phyloP scores from a whole-genome alignment of 1,140 invertebrate genomes.

The Bursaphelenchus mucronatus region DNA sequence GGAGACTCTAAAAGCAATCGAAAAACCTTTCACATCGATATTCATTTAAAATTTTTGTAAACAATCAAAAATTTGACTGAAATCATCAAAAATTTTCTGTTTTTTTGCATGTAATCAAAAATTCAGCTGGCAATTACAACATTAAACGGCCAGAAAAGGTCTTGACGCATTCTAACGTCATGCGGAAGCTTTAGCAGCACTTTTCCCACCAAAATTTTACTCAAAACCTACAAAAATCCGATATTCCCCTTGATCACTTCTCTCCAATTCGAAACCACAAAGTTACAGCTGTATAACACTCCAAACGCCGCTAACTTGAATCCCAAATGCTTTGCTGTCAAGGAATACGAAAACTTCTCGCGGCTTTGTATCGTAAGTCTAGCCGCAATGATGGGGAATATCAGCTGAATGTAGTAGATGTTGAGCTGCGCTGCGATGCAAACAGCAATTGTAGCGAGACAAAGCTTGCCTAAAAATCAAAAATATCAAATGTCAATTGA shows the following conservation, averaged over 20 bases:
- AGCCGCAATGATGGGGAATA: neutral
- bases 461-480: conserved; percentile 1
- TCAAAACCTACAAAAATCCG: conserved; percentile 10
- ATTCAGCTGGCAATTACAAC: too few species aligned
- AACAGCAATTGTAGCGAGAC: neutral
- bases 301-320: neutral
- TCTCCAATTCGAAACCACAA: neutral
- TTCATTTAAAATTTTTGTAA: too few species aligned
- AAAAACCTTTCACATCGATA: too few species aligned
- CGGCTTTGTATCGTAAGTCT: conserved; percentile 1
- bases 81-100: too few species aligned
- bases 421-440: conserved; percentile 12
- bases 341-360: neutral
- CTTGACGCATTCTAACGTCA: too few species aligned
- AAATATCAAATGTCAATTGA: too few species aligned
- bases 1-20: too few species aligned
- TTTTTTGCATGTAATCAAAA: too few species aligned
- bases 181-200: too few species aligned
- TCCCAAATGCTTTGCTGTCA: neutral
- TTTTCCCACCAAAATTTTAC: too few species aligned
- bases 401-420: conserved; percentile 11
- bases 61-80: too few species aligned
- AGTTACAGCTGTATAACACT: conserved; percentile 1
- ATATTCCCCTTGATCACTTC: conserved; percentile 12
- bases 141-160: too few species aligned